Conservation (phyloP, 2,113 vertebrate genomes). For the Motacilla alba region DNA sequence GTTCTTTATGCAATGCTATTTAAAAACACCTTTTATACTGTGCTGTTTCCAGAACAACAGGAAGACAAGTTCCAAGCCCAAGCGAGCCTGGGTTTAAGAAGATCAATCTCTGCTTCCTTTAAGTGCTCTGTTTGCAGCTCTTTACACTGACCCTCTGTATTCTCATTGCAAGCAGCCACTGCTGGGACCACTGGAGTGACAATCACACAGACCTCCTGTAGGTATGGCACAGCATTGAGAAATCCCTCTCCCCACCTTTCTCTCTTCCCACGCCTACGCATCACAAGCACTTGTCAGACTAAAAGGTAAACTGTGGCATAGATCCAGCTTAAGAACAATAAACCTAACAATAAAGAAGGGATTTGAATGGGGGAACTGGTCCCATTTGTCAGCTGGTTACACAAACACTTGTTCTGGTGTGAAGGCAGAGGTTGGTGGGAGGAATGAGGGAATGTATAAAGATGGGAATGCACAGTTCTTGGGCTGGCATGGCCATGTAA, state of each 20-base stretch:
- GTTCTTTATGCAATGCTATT: not conserved
- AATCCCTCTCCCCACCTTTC: not conserved
- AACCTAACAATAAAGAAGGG: not conserved
- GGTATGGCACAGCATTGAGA: not conserved
- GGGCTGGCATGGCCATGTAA: not conserved
- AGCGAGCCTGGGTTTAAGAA: not conserved
- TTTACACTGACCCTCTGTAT: not conserved
- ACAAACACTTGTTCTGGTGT: not conserved
- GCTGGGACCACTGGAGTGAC: not conserved
- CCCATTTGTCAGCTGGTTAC: not conserved
- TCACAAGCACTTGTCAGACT: not conserved
- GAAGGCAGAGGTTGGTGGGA: not conserved
- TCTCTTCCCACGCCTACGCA: not conserved
- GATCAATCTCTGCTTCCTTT: not conserved
- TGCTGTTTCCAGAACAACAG: not conserved
- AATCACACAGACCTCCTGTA: not conserved
- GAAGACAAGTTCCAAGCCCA: not conserved
- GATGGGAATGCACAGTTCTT: not conserved
- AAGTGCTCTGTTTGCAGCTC: not conserved
- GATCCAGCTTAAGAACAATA: not conserved
- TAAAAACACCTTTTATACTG: not conserved
- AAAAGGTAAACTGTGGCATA: not conserved
- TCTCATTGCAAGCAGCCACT: not conserved
- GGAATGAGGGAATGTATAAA: not conserved
- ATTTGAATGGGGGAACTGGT: not conserved